phyloP scores from a whole-genome alignment of 2,797 vertebrate species.

The Sebastes ruberrimus region DNA sequence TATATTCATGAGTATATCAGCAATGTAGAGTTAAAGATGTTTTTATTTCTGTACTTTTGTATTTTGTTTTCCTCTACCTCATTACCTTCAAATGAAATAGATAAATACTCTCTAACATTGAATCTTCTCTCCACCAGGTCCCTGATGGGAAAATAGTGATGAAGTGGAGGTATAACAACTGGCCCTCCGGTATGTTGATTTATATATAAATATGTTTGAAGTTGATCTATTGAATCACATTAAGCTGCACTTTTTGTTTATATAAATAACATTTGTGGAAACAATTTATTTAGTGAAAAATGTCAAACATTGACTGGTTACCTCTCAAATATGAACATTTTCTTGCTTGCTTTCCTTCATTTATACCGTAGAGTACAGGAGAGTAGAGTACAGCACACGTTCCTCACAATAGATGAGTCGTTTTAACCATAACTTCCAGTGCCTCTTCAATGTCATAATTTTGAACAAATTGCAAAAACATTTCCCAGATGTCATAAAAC shows the following conservation, averaged over 20 bases:
- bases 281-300: not conserved
- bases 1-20: not conserved
- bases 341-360: not conserved
- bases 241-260: not conserved
- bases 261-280: not conserved
- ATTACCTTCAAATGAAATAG: not conserved
- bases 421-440: too few species aligned
- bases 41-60: not conserved
- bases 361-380: not conserved
- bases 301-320: not conserved
- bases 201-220: too few species aligned
- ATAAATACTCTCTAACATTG: not conserved
- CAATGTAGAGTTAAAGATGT: too few species aligned
- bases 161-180: slow-evolving; percentile 98
- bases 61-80: slow-evolving; percentile 46
- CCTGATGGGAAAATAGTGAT: slow-evolving; percentile 92
- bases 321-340: not conserved
- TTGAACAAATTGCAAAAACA: too few species aligned
- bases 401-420: too few species aligned
- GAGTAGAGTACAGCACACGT: too few species aligned
- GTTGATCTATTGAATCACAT: too few species aligned
- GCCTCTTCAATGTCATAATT: too few species aligned
- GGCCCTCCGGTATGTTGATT: slow-evolving; percentile 89
- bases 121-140: slow-evolving; percentile 75
- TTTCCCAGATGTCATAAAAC: too few species aligned